Evolutionary conservation across 2,797 vertebrate genomes (phyloP).

Genomic region (Sebastes trivittatus): DNA sequence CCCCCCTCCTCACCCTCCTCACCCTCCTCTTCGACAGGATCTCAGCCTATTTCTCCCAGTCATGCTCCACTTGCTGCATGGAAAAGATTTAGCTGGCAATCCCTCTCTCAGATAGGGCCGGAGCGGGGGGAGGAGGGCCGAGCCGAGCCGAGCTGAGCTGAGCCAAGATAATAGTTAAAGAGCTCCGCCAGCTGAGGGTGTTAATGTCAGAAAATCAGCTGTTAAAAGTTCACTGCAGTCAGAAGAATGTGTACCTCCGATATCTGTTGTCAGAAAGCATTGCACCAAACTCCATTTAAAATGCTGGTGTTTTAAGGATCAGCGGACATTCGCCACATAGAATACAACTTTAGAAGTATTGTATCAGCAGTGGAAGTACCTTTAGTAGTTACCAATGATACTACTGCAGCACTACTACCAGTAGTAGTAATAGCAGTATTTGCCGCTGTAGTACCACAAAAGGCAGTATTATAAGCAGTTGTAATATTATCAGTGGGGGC

Average conservation of each 20-base stretch:
- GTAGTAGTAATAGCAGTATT: neutral
- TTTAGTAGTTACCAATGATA: neutral
- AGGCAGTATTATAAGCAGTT: neutral
- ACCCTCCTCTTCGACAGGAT: constrained; percentile 31
- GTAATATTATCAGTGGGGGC: neutral
- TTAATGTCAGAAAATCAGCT: constrained; percentile 18
- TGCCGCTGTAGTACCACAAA: neutral
- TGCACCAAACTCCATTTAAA: neutral
- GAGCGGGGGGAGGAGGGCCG: neutral
- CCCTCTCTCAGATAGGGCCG: constrained; percentile 29
- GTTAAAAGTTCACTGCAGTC: neutral
- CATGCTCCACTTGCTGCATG: constrained; percentile 50
- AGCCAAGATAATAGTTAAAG: constrained; percentile 37
- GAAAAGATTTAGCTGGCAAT: constrained; percentile 46
- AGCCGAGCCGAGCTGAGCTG: neutral
- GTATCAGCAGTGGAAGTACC: neutral
- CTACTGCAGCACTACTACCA: neutral
- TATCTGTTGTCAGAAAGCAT: too few relatives aligned
- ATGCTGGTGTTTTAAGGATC: neutral
- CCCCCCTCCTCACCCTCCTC: neutral
- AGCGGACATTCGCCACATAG: neutral
- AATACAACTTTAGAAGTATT: neutral
- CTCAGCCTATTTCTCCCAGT: constrained; percentile 59
- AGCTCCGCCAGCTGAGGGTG: neutral
- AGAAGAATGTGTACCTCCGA: neutral